Evolutionary conservation across 2,113 vertebrate species (phyloP).

Genomic region (Nycticryphes semicollaris): DNA sequence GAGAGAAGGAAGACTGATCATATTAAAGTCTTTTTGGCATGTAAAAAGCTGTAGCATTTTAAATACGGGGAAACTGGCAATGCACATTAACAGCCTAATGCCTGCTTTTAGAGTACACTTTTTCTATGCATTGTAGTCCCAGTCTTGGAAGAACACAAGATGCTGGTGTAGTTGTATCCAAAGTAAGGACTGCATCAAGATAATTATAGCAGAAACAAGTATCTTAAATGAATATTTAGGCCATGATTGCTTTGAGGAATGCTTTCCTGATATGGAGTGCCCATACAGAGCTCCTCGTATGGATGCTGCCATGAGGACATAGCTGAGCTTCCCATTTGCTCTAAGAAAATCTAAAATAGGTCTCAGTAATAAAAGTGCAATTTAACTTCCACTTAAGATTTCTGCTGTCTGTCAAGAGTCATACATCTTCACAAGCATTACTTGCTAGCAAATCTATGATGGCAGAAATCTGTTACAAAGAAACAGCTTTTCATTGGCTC

Average conservation of each 20-base stretch:
- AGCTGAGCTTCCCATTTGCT: neutral
- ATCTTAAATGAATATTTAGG: neutral
- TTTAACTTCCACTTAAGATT: slow-evolving; percentile 1
- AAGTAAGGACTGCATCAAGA: neutral
- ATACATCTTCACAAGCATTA: neutral
- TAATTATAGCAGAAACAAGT: neutral
- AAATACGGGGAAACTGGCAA: neutral
- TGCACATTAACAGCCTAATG: neutral
- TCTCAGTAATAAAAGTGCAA: neutral
- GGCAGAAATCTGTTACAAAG: neutral
- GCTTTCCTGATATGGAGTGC: neutral
- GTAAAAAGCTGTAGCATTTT: neutral
- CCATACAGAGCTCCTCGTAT: neutral
- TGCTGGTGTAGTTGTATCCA: neutral
- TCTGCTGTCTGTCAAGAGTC: slow-evolving; percentile 13
- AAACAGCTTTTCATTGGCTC: neutral
- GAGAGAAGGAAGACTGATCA: neutral
- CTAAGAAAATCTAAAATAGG: neutral
- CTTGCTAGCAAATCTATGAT: neutral
- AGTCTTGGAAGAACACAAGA: neutral
- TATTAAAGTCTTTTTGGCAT: neutral
- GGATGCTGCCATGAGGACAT: neutral
- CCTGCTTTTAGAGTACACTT: neutral
- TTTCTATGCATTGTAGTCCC: neutral
- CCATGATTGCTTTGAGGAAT: neutral